Base-by-base conservation (phyloP, 2,888 invertebrate species). In the Baccha elongata region DNA sequence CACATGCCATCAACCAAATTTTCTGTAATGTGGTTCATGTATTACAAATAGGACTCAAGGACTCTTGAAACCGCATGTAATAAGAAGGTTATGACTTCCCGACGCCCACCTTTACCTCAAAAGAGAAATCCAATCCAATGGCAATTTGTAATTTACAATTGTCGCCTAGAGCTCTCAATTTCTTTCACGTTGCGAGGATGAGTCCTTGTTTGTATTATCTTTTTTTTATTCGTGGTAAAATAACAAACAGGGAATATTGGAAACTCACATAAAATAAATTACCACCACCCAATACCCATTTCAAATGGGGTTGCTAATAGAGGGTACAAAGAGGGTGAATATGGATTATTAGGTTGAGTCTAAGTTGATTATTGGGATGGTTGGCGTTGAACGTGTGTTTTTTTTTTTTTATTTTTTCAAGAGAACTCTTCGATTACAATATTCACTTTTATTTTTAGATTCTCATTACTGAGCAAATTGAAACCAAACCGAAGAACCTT, bases 71-170 rank as follows among this genome's bases (percentile, higher is more conserved):
- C 35, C 37, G 26, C 37, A 19, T 1, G n/a, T n/a, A n/a, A n/a
- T n/a, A n/a, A n/a, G n/a, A n/a, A n/a, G 19, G 7, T 8, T 35
- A 29, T n/a, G 2, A 2, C 46, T 2, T 21, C 13, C n/a, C 58
- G 10, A 17, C 35, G 10, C 13, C 17, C n/a, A 11, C 10, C 7
- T 23, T 3, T n/a, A 5, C 5, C 48, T 72, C 60, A 72, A 72
- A 83, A 62, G 67, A 68, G 78, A 81, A 78, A 83, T 73, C 83
- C 78, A 83, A 78, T 83, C 78, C 78, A 72, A 67, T 17, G 67
- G 78, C 83, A 83, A 78, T 83, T 83, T 78, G 83, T 83, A 83
- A 83, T 83, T 83, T 83, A 68, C 83, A 83, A 83, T 83, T 83
- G 83, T 76, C 83, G 83, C 83, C 83, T 64, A 48, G 72, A 76